These are phyloP conservation scores for Drosophila siamana DNA, from an alignment of 2,888 invertebrate genomes.

Conservation along the genomic window DNA sequence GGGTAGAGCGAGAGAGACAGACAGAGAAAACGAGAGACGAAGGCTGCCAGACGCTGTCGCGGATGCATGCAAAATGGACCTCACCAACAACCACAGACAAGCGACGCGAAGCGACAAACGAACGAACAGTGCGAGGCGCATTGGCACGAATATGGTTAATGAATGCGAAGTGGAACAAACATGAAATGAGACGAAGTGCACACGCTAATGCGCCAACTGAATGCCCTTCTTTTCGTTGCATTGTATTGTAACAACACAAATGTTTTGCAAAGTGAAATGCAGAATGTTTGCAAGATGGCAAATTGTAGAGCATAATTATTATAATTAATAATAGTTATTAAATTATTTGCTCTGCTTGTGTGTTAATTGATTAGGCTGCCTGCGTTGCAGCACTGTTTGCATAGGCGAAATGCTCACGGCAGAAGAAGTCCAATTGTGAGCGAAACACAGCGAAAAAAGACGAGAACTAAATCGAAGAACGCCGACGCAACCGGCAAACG, in stretches of 20 bases:
- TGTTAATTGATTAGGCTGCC: too few relatives aligned
- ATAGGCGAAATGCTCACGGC: background rate
- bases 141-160: slow-evolving; percentile 68
- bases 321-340: too few relatives aligned
- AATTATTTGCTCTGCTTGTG: too few relatives aligned
- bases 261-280: background rate
- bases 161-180: slow-evolving; percentile 68
- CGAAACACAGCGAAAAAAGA: slow-evolving; percentile 32
- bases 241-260: background rate
- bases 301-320: background rate
- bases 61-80: slow-evolving; percentile 5
- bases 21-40: slow-evolving; percentile 3
- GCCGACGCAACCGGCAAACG: slow-evolving; percentile 54
- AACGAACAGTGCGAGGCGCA: slow-evolving; percentile 43
- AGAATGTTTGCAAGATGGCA: background rate
- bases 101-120: background rate
- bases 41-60: slow-evolving; percentile 13
- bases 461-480: slow-evolving; percentile 46
- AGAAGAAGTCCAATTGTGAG: background rate
- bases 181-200: slow-evolving; percentile 32
- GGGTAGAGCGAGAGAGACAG: background rate
- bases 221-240: slow-evolving; percentile 32
- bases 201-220: background rate
- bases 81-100: background rate
- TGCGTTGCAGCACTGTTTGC: background rate